Base-by-base conservation (phyloP, 2,797 vertebrate genomes). In the Leptoclinus maculatus region DNA sequence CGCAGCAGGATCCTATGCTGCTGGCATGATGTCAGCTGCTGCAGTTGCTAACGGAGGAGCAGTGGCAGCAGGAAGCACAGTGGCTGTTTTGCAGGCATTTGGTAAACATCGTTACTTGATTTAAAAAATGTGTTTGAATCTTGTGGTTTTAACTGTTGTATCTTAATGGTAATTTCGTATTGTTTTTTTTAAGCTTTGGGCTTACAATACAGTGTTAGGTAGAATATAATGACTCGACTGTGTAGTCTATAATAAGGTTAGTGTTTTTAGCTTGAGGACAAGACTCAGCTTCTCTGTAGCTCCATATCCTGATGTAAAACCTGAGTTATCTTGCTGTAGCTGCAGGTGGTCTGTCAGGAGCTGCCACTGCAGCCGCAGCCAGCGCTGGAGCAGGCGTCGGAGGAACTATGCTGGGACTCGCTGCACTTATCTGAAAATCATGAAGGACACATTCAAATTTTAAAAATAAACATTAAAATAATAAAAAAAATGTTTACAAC, bases 1-100 rank as follows among this genome's bases (percentile, higher is more conserved):
- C 9, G 59, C 87, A 6, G 92, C 65, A 1, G 71, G 89, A 0
- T 92, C 93, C 43, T 3, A 1, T 0, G 92, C 91, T 0, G 79
- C 93, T 0, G 1, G 73, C 11, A 84, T 91, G 92, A 94, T 94
- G 92, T 91, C 92, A 0, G 0, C 76, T 19, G 84, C 90, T 5
- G 92, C 92, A 0, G 0, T 79, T 0, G 87, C 89, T 0, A 92
- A 79, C 0, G 90, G 92, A 66, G 92, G 92, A 0, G 91, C n/a
- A 5, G 86, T 92, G 58, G 89, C 32, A 19, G 86, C 90, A 0
- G 92, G 92, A 1, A 59, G 87, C 0, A 0, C 4, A 0, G 90
- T 93, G 84, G 90, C 93, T 3, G 0, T 85, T 17, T 7, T 91
- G 1, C 92, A 93, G 68, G 81, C 90, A 19, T 41, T 29, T 54